Evolutionary conservation across 2,888 invertebrate species (phyloP).

Genomic region (Oxytorus armatus): DNA sequence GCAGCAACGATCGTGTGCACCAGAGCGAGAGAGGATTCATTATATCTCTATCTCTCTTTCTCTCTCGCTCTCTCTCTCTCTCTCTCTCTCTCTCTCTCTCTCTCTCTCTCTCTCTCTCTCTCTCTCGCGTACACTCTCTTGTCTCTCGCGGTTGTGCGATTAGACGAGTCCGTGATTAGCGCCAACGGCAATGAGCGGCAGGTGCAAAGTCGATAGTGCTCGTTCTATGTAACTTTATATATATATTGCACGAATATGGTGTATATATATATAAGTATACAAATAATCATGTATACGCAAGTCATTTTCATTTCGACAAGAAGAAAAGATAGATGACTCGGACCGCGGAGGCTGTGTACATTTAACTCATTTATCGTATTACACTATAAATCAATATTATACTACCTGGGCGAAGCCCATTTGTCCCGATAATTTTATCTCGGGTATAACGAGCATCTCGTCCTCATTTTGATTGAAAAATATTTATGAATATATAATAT

Average conservation of each 20-base stretch:
- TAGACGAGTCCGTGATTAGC: conserved; percentile 68
- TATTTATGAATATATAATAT: too few species aligned
- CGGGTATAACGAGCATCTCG: too few species aligned
- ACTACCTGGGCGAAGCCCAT: too few species aligned
- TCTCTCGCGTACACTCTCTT: conserved; percentile 17
- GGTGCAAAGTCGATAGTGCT: conserved; percentile 68
- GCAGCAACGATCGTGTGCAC: conserved; percentile 15
- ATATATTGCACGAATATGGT: neutral
- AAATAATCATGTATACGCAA: neutral
- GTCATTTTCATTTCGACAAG: too few species aligned
- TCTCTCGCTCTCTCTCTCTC: conserved; percentile 21
- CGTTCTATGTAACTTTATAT: conserved; percentile 24
- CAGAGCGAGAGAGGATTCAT: conserved; percentile 23
- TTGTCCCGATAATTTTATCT: too few species aligned
- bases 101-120: conserved; percentile 21
- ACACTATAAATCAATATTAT: too few species aligned
- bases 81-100: conserved; percentile 7
- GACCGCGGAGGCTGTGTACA: too few species aligned
- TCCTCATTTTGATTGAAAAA: too few species aligned
- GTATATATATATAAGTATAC: neutral
- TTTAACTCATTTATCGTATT: too few species aligned
- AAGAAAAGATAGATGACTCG: too few species aligned
- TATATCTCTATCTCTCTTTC: conserved; percentile 1
- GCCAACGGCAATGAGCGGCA: conserved; percentile 66
- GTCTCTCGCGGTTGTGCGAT: conserved; percentile 54